Evolutionary conservation across 2,113 vertebrate species (phyloP).

Genomic region (Mugil cephalus): DNA sequence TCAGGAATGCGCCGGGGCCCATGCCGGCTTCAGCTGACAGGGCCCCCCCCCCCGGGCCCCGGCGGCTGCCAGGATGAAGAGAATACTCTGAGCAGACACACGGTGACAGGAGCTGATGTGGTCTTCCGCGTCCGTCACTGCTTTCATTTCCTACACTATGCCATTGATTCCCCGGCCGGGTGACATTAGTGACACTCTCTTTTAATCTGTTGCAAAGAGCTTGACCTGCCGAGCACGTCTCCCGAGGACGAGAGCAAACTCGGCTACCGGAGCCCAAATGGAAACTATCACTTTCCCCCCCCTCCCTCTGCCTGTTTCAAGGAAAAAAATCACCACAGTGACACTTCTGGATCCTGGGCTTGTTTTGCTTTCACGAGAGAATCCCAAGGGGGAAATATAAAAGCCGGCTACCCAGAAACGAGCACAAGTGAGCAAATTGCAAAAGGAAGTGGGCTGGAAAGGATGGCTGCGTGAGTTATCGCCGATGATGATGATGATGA

Average conservation of each 20-base stretch:
- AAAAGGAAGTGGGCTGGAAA: conserved; percentile 2
- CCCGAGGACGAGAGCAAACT: conserved; percentile 63
- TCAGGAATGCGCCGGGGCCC: conserved; percentile 44
- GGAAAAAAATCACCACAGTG: conserved; percentile 31
- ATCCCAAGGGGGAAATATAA: conserved; percentile 11
- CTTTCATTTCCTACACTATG: conserved; percentile 77
- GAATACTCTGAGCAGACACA: conserved; percentile 51
- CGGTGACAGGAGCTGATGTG: conserved; percentile 78
- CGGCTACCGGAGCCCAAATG: conserved; percentile 42
- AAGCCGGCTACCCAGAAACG: conserved; percentile 10
- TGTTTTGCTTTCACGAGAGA: conserved; percentile 52
- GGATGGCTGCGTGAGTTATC: not conserved
- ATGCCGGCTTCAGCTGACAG: conserved; percentile 61
- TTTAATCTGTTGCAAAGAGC: conserved; percentile 80
- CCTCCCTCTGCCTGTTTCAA: conserved; percentile 15
- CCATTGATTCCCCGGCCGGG: conserved; percentile 70
- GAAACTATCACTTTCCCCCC: conserved; percentile 58
- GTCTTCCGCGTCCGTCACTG: conserved; percentile 71
- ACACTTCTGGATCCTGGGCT: conserved; percentile 46
- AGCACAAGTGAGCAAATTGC: conserved; percentile 43
- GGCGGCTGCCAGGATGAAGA: conserved; percentile 68
- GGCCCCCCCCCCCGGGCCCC: conserved; percentile 55
- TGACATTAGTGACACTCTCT: conserved; percentile 75
- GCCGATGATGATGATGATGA: conserved; percentile 40
- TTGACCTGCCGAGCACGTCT: conserved; percentile 66